Evolutionary conservation across 2,888 invertebrate genomes (phyloP).

Genomic region (Acanthopleura granulata): DNA sequence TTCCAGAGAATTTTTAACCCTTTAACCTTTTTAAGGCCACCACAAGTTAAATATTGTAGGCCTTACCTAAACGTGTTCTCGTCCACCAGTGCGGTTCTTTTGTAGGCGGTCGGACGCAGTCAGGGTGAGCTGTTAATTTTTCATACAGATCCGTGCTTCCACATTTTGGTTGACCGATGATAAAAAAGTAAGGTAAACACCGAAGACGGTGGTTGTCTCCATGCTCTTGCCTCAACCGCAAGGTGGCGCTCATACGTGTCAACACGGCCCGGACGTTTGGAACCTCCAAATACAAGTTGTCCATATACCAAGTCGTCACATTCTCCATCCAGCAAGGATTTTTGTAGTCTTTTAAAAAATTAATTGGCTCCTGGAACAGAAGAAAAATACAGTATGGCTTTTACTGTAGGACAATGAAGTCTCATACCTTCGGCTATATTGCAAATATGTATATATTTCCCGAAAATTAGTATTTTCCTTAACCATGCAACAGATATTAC

Average conservation of each 20-base stretch:
- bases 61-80: slow-evolving; percentile 48
- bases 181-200: slow-evolving; percentile 89
- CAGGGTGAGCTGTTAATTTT: slow-evolving; percentile 50
- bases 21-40: not conserved
- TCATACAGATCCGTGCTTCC: slow-evolving; percentile 56
- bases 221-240: slow-evolving; percentile 20
- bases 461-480: no score
- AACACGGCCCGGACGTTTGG: not conserved
- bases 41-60: not conserved
- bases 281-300: slow-evolving; percentile 34
- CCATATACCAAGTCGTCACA: slow-evolving; percentile 38
- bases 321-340: slow-evolving; percentile 60
- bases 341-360: slow-evolving; percentile 45
- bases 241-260: slow-evolving; percentile 22
- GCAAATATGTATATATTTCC: no score
- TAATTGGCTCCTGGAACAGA: slow-evolving; percentile 40
- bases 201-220: slow-evolving; percentile 39
- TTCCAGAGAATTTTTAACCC: not conserved
- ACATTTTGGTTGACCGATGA: slow-evolving; percentile 59
- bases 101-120: slow-evolving; percentile 48
- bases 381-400: not conserved
- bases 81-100: slow-evolving; percentile 62
- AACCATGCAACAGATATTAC: no score
- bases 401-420: no score
- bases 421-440: not conserved